A percentile compares a stretch with the other conserved stretches of the same genome.
Conservation (phyloP, 2,113 vertebrate species). For the Siphamia tubifer region DNA sequence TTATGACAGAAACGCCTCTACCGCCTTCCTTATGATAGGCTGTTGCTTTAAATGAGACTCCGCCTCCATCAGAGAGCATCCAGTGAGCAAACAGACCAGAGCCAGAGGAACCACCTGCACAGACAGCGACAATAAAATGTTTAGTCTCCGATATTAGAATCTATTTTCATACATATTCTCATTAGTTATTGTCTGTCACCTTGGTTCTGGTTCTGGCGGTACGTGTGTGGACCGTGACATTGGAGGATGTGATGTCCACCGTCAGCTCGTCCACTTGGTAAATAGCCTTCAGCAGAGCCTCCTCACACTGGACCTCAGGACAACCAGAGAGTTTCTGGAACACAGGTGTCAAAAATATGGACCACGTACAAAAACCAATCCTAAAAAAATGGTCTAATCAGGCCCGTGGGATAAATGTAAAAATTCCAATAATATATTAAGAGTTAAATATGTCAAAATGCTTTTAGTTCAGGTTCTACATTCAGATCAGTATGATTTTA, state of each 20-base stretch:
- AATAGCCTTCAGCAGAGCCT: constrained; percentile 76
- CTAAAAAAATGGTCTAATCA: too few relatives aligned
- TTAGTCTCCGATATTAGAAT: not conserved
- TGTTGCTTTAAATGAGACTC: constrained; percentile 56
- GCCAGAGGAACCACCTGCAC: constrained; percentile 78
- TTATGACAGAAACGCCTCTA: constrained; percentile 57
- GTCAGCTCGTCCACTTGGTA: constrained; percentile 68
- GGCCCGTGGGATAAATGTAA: too few relatives aligned
- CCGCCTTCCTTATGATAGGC: constrained; percentile 71
- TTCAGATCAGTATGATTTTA: too few relatives aligned
- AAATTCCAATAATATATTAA: too few relatives aligned
- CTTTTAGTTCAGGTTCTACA: too few relatives aligned
- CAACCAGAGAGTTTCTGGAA: constrained; percentile 75
- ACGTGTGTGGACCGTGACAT: constrained; percentile 56
- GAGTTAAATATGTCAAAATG: too few relatives aligned
- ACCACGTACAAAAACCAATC: too few relatives aligned
- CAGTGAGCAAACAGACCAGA: constrained; percentile 73
- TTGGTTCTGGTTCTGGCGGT: constrained; percentile 55
- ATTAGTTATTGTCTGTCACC: constrained; percentile 40
- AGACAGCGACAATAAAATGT: not conserved
- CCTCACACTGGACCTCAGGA: constrained; percentile 59
- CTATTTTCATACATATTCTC: not conserved
- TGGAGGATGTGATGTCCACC: constrained; percentile 47
- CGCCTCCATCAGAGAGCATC: constrained; percentile 69
- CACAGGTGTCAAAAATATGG: too few relatives aligned